A percentile compares a stretch with the other conserved stretches of the same genome.
phyloP scores from a whole-genome alignment of 2,888 invertebrate genomes.

The Pantelozetes paolii region DNA sequence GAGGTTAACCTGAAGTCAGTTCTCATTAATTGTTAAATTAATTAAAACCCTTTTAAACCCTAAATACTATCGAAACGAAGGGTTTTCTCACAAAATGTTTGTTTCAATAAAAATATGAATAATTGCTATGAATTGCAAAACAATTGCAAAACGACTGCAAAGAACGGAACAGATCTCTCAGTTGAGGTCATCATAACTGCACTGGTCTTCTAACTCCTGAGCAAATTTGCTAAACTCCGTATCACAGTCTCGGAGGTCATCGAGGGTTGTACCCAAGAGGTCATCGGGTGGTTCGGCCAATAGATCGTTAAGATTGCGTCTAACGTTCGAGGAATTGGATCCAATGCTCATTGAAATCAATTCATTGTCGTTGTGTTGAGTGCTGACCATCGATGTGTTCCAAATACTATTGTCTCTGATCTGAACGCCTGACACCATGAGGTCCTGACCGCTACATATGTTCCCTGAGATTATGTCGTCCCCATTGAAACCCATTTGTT shows the following conservation, averaged over 20 bases:
- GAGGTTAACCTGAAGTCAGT: slow-evolving; percentile 33
- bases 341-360: slow-evolving; percentile 24
- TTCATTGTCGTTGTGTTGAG: slow-evolving; percentile 28
- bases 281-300: slow-evolving; percentile 45
- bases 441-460: slow-evolving; percentile 43
- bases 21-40: background rate
- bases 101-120: background rate
- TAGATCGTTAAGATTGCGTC: slow-evolving; percentile 45
- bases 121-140: background rate
- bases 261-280: slow-evolving; percentile 47
- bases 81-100: background rate
- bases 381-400: slow-evolving; percentile 6
- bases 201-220: slow-evolving; percentile 44
- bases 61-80: background rate
- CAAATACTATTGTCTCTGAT: slow-evolving; percentile 6
- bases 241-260: slow-evolving; percentile 49
- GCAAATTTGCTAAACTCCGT: slow-evolving; percentile 49
- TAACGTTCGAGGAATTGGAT: slow-evolving; percentile 29
- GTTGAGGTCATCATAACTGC: slow-evolving; percentile 31
- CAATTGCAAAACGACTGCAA: too few relatives aligned
- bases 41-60: background rate
- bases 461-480: slow-evolving; percentile 35
- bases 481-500: slow-evolving; percentile 19
- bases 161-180: background rate
- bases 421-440: slow-evolving; percentile 43